A percentile compares a stretch with the other conserved stretches of the same genome.
These are phyloP conservation scores for Acrobeloides nanus DNA, from an alignment of 2,888 invertebrate genomes.

Conservation along the genomic window DNA sequence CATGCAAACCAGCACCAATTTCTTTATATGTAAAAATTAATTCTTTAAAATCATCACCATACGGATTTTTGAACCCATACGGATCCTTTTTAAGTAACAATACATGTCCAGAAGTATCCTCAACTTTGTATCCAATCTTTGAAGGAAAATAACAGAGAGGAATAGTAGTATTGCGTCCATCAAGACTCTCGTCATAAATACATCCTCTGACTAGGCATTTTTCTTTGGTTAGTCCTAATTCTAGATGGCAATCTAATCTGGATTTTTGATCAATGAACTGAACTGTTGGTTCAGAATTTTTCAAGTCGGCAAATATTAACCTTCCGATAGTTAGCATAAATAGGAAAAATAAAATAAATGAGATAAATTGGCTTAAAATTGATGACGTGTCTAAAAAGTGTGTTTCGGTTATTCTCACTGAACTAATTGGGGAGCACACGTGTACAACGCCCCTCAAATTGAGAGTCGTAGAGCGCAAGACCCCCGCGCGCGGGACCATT, in stretches of 20 bases:
- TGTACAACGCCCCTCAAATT: too few species aligned
- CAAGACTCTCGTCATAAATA: slow-evolving; percentile 12
- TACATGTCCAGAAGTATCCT: slow-evolving; percentile 6
- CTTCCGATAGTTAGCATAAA: too few species aligned
- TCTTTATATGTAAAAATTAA: slow-evolving; percentile 12
- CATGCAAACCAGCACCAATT: slow-evolving; percentile 18
- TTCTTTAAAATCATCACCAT: slow-evolving; percentile 12
- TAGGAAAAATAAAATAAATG: too few species aligned
- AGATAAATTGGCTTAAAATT: too few species aligned
- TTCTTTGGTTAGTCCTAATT: slow-evolving; percentile 7
- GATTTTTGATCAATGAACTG: slow-evolving; percentile 10
- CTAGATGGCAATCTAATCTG: slow-evolving; percentile 13
- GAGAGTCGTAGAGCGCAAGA: too few species aligned
- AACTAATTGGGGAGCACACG: too few species aligned
- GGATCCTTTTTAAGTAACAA: slow-evolving; percentile 8
- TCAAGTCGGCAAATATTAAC: too few species aligned
- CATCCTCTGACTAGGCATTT: slow-evolving; percentile 16
- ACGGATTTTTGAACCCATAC: slow-evolving; percentile 15
- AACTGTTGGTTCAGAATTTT: too few species aligned
- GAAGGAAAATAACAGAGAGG: slow-evolving; percentile 19
- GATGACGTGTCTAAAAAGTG: too few species aligned
- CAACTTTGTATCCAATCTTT: slow-evolving; percentile 14
- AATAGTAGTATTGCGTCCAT: slow-evolving; percentile 1
- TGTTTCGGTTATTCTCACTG: too few species aligned
- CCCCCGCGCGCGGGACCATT: too few species aligned